These are phyloP conservation scores for Limnephilus auricula DNA, from an alignment of 2,888 invertebrate species.

Conservation along the genomic window DNA sequence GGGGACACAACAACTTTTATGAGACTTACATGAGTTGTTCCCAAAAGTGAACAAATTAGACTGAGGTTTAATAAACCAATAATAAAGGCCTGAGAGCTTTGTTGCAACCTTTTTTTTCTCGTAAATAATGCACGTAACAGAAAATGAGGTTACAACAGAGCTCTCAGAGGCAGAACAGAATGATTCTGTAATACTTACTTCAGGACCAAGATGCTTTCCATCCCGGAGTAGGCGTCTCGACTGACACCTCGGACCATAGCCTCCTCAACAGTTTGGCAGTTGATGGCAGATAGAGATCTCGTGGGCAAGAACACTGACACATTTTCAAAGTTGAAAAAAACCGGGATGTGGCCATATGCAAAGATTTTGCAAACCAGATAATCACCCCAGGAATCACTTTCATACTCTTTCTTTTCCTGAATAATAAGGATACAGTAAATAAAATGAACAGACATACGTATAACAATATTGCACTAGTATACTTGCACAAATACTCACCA, in stretches of 20 bases:
- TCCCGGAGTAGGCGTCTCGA: constrained; percentile 6
- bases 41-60: too few relatives aligned
- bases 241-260: constrained; percentile 71
- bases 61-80: too few relatives aligned
- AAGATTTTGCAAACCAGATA: constrained; percentile 40
- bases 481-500: too few relatives aligned
- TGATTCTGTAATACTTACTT: constrained; percentile 12
- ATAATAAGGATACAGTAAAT: not conserved
- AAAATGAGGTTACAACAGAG: not conserved
- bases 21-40: too few relatives aligned
- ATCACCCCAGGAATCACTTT: not conserved
- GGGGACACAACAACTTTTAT: too few relatives aligned
- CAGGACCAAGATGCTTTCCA: constrained; percentile 39
- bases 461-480: too few relatives aligned
- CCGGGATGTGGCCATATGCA: constrained; percentile 76
- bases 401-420: not conserved
- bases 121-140: not conserved
- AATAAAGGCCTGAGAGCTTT: not conserved
- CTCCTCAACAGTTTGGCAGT: constrained; percentile 73
- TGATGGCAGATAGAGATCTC: constrained; percentile 77
- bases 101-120: not conserved
- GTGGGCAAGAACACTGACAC: constrained; percentile 80
- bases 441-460: not conserved
- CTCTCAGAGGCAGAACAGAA: not conserved
- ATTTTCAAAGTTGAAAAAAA: constrained; percentile 78